Base-by-base conservation (phyloP, 2,797 vertebrate genomes). In the Acipenser transmontanus region DNA sequence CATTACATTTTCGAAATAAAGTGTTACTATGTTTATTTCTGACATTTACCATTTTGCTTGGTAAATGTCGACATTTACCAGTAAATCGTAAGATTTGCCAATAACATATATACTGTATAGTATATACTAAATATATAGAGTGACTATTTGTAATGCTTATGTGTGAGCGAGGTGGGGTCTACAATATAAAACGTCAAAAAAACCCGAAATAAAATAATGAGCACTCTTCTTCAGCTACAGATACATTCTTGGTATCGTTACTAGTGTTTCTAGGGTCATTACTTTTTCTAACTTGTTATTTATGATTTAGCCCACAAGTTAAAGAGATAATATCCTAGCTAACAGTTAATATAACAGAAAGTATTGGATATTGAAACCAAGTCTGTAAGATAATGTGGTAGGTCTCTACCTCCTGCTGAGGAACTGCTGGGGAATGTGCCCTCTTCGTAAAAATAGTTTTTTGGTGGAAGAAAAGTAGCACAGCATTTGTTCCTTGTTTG, bases 351-450 rank as follows among this genome's bases (percentile, higher is more conserved):
- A 34, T 34, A 34, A 34, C 34, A 5, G 34, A 89, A 90, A 87
- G 78, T 83, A 89, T 87, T 87, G 82, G 85, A 85, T 90, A 88
- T 87, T 90, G 88, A 90, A 84, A 85, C 71, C 66, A 78, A 69
- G 64, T 62, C 72, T 72, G 75, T 78, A 81, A 84, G 79, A 78
- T 76, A 75, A 73, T 81, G 82, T 85, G 76, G 78, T 83, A 80
- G 70, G 79, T 59, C 75, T 75, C 76, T 68, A 71, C 71, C 72
- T 74, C 65, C 73, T 76, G 76, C 74, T 14, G 77, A 77, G 73
- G 64, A 57, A 72, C 78, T 80, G 77, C 50, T 49, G 68, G 57
- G 59, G 54, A 48, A 50, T 56, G 66, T 49, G 47, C 72, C 75
- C 70, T 66, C 14, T 50, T 75, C 80, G 74, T 78, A 83, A 85